phyloP scores from a whole-genome alignment of 2,888 invertebrate genomes.

The Invenusta paracnida region DNA sequence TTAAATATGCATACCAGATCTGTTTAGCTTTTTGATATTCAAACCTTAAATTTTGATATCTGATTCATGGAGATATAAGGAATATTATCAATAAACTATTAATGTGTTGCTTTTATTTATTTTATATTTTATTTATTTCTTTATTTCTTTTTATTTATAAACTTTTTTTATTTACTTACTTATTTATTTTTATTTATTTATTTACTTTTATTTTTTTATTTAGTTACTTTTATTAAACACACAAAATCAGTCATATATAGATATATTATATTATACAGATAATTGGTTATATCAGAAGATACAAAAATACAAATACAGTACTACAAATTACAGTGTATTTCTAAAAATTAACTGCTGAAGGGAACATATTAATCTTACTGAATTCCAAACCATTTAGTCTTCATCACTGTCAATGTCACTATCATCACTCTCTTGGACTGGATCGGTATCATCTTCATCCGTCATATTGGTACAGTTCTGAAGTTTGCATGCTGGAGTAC shows the following conservation, averaged over 20 bases:
- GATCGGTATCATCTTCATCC: not conserved
- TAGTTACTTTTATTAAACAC: not conserved
- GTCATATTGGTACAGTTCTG: not conserved
- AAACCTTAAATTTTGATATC: not conserved
- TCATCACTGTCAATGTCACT: not conserved
- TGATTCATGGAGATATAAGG: not conserved
- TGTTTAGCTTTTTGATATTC: not conserved
- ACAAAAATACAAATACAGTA: too few species aligned
- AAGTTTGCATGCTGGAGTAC: slow-evolving; percentile 1
- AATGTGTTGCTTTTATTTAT: not conserved
- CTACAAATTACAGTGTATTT: too few species aligned
- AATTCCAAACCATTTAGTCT: too few species aligned
- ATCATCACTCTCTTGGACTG: not conserved
- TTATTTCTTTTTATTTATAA: not conserved
- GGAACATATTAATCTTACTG: too few species aligned
- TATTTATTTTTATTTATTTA: not conserved
- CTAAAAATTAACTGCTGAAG: too few species aligned
- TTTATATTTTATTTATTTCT: not conserved
- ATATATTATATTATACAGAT: too few species aligned
- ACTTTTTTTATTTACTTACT: not conserved
- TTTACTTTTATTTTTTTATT: not conserved
- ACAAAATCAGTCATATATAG: too few species aligned
- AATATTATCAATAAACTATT: not conserved
- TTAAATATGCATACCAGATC: not conserved
- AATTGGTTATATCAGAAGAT: too few species aligned